Conservation (phyloP, 1,140 invertebrate genomes). For the Drosophila nikananu region DNA sequence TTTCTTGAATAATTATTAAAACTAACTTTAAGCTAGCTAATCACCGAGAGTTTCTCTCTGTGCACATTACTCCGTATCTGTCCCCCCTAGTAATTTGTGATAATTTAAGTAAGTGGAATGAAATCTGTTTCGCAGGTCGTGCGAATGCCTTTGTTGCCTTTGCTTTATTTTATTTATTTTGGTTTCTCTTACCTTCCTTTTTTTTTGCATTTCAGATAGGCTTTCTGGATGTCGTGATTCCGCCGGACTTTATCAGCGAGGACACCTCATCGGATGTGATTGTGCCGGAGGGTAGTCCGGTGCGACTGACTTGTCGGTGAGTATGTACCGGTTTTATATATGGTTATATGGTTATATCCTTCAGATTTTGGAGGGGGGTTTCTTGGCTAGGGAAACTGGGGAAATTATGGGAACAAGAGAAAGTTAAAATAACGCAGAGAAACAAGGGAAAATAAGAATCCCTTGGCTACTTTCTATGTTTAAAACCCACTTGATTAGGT, state of each 20-base stretch:
- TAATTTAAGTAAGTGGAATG: slow-evolving; percentile 39
- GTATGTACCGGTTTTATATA: slow-evolving; percentile 54
- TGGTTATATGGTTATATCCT: neutral
- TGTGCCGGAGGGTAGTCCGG: slow-evolving; percentile 92
- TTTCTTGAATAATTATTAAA: neutral
- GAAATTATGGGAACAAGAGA: neutral
- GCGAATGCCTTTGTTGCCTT: slow-evolving; percentile 15
- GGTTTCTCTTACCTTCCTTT: neutral
- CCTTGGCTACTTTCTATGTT: neutral
- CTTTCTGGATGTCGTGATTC: slow-evolving; percentile 92
- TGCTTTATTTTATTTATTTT: slow-evolving; percentile 3
- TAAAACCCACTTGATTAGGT: no score
- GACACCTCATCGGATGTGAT: slow-evolving; percentile 93
- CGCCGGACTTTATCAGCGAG: slow-evolving; percentile 92
- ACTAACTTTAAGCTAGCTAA: neutral
- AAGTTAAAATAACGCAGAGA: neutral
- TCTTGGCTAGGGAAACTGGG: no score
- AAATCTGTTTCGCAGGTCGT: slow-evolving; percentile 14
- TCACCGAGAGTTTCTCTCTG: neutral
- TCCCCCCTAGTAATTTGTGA: slow-evolving; percentile 28
- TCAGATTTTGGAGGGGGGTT: neutral
- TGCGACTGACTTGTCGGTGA: slow-evolving; percentile 87
- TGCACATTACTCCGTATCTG: neutral
- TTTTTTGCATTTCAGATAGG: slow-evolving; percentile 89
- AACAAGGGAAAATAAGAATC: neutral